These are phyloP conservation scores for Chitala chitala DNA, from an alignment of 2,113 vertebrate genomes.

Conservation along the genomic window DNA sequence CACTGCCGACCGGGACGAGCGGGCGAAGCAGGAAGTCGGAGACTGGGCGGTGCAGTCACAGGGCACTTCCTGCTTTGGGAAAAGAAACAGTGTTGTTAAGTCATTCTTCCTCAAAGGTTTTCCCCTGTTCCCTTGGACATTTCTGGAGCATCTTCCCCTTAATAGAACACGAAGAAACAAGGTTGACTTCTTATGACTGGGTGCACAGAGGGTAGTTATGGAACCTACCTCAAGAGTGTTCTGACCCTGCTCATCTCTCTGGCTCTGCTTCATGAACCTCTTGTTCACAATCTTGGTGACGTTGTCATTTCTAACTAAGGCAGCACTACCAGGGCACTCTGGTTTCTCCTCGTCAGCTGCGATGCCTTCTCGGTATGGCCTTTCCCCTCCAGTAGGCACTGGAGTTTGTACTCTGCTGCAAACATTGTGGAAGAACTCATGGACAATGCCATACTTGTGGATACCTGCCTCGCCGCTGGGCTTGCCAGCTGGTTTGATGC, in stretches of 20 bases:
- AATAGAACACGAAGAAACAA: neutral
- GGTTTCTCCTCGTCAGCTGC: conserved; percentile 66
- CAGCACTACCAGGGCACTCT: conserved; percentile 49
- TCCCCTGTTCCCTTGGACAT: too few relatives aligned
- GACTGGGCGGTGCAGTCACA: conserved; percentile 86
- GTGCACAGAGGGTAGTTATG: neutral
- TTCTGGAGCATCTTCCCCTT: neutral
- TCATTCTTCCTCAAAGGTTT: too few relatives aligned
- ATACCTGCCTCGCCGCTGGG: conserved; percentile 62
- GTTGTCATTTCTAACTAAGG: conserved; percentile 60
- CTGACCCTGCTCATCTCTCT: conserved; percentile 67
- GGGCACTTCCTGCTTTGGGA: conserved; percentile 71
- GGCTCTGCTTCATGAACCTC: conserved; percentile 75
- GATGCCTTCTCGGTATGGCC: conserved; percentile 44
- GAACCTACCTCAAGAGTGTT: conserved; percentile 64
- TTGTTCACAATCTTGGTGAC: conserved; percentile 80
- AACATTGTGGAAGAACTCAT: conserved; percentile 86
- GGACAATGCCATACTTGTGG: conserved; percentile 78
- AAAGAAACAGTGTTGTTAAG: conserved; percentile 6
- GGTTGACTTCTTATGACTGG: neutral
- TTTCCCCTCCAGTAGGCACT: conserved; percentile 49
- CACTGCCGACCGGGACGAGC: conserved; percentile 69
- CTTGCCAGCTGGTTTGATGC: conserved; percentile 55
- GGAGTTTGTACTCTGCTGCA: conserved; percentile 68
- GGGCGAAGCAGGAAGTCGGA: conserved; percentile 71